A percentile compares a stretch with the other conserved stretches of the same genome.
These are phyloP conservation scores for Globicephala melas DNA, from an alignment of 2,113 vertebrate species.

Conservation along the genomic window DNA sequence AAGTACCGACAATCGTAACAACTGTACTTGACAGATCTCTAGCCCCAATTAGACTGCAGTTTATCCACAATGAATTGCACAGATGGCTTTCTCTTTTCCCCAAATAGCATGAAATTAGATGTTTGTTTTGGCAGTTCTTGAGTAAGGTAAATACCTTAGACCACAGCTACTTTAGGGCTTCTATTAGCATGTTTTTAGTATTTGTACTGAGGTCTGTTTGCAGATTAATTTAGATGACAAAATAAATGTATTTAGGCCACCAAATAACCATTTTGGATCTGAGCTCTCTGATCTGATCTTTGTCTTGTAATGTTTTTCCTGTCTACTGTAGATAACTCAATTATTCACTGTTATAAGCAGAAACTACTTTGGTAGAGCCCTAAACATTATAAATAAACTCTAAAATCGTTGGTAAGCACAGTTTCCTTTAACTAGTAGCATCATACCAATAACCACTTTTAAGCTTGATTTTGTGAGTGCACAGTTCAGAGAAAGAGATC, in stretches of 20 bases:
- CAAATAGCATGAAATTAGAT: slow-evolving; percentile 43
- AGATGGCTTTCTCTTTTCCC: slow-evolving; percentile 21
- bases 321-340: background rate
- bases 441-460: background rate
- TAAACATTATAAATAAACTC: background rate
- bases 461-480: background rate
- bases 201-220: slow-evolving; percentile 30
- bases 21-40: background rate
- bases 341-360: background rate
- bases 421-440: background rate
- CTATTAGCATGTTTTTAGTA: slow-evolving; percentile 23
- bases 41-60: background rate
- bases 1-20: background rate
- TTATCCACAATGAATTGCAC: slow-evolving; percentile 14
- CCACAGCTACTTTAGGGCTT: background rate
- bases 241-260: background rate
- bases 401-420: background rate
- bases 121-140: slow-evolving; percentile 45
- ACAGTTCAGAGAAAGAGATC: background rate
- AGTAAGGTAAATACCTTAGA: background rate
- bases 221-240: slow-evolving; percentile 10
- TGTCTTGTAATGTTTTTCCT: background rate
- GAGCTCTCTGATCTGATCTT: background rate
- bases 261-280: background rate
- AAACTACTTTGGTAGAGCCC: background rate